Evolutionary conservation across 2,888 invertebrate genomes (phyloP).

Genomic region (Sturmia bella): DNA sequence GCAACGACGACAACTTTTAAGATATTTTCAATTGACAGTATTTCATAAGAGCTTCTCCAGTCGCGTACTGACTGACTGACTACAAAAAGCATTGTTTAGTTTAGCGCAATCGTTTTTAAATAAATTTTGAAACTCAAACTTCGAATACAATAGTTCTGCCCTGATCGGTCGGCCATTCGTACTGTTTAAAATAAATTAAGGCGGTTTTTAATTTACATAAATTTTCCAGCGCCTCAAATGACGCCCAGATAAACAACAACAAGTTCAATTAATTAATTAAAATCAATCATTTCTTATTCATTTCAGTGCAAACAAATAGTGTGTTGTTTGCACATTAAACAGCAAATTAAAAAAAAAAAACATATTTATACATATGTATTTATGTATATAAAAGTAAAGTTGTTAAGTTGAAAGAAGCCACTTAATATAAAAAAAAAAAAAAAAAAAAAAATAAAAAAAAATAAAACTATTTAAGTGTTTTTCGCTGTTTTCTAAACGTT

Average conservation of each 20-base stretch:
- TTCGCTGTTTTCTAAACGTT: conserved; percentile 7
- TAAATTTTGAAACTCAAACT: conserved; percentile 34
- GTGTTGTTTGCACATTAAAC: neutral
- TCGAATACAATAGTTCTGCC: conserved; percentile 43
- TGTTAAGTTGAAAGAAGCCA: conserved; percentile 5
- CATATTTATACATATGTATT: neutral
- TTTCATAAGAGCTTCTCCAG: conserved; percentile 46
- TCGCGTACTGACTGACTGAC: conserved; percentile 27
- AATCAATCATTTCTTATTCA: conserved; percentile 41
- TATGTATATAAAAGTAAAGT: no score
- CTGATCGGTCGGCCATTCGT: neutral
- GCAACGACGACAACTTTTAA: conserved; percentile 23
- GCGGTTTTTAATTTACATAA: neutral
- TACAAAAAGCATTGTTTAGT: conserved; percentile 34
- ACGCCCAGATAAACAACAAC: neutral
- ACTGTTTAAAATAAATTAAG: conserved; percentile 3
- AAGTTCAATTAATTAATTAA: conserved; percentile 41
- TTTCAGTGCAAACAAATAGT: conserved; percentile 37
- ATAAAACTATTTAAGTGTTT: conserved; percentile 30
- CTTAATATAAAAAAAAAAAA: no score
- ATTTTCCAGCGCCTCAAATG: neutral
- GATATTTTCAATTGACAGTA: conserved; percentile 51
- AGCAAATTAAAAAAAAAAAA: conserved; percentile 8
- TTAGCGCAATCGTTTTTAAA: conserved; percentile 40
- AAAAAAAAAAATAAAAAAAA: no score